phyloP scores from a whole-genome alignment of 2,888 invertebrate genomes.

The Pocota personata region DNA sequence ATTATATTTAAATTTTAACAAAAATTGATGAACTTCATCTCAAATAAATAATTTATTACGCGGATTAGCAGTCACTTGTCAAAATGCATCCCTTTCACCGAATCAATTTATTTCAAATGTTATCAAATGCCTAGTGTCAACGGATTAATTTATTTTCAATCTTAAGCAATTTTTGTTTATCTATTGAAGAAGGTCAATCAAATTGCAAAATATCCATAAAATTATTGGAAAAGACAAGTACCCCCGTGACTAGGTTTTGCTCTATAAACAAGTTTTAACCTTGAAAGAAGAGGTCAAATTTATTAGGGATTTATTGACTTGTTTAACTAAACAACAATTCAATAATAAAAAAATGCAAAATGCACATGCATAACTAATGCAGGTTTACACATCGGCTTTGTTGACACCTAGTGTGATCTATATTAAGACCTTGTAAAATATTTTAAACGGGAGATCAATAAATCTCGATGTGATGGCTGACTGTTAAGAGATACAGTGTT shows the following conservation, averaged over 20 bases:
- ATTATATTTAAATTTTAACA: background rate
- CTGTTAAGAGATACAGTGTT: too few species aligned
- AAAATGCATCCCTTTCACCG: background rate
- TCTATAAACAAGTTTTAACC: background rate
- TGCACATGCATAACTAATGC: conserved; percentile 6
- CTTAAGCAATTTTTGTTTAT: background rate
- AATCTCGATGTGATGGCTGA: too few species aligned
- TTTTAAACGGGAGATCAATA: background rate
- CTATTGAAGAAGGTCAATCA: background rate
- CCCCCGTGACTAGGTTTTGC: background rate
- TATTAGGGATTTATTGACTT: background rate
- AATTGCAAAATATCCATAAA: conserved; percentile 21
- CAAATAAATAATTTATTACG: background rate
- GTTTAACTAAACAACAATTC: background rate
- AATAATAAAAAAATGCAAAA: background rate
- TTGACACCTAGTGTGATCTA: background rate
- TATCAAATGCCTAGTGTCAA: background rate
- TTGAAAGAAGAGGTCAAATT: background rate
- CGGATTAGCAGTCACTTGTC: background rate
- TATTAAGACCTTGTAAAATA: background rate
- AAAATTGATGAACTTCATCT: background rate
- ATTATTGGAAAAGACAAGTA: background rate
- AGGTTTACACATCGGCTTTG: background rate
- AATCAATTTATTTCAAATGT: background rate
- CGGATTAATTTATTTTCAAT: background rate